A percentile compares a stretch with the other conserved stretches of the same genome.
These are phyloP conservation scores for Danio aesculapii DNA, from an alignment of 2,797 vertebrate species.

Conservation along the genomic window DNA sequence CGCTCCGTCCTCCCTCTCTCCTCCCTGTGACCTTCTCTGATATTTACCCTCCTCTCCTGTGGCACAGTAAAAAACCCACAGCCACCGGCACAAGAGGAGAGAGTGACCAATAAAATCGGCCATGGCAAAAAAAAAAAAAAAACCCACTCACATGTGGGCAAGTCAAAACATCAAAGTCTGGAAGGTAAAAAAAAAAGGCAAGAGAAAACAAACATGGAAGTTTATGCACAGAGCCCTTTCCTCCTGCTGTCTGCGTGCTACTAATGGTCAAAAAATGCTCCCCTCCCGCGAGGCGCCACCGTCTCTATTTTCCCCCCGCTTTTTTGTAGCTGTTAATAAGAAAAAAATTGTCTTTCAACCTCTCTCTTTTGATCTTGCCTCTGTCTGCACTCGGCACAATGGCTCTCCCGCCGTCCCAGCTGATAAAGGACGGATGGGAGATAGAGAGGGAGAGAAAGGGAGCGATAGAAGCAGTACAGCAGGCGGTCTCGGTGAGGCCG, in stretches of 20 bases:
- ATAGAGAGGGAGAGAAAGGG: constrained; percentile 37
- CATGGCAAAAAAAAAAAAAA: constrained; percentile 46
- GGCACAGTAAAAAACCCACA: constrained; percentile 65
- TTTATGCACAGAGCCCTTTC: constrained; percentile 37
- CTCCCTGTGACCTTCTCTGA: constrained; percentile 81
- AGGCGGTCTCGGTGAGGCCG: constrained; percentile 19
- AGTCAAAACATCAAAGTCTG: constrained; percentile 29
- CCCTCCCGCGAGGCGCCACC: constrained; percentile 62
- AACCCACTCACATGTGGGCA: neutral
- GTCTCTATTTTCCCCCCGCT: constrained; percentile 63
- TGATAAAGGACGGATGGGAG: constrained; percentile 60
- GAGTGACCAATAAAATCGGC: constrained; percentile 54
- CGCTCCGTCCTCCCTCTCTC: constrained; percentile 46
- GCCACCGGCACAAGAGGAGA: constrained; percentile 24
- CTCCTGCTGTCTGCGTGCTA: constrained; percentile 37
- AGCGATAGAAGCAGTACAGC: constrained; percentile 44
- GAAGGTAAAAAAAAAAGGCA: constrained; percentile 58
- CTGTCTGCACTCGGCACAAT: constrained; percentile 72
- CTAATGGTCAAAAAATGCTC: constrained; percentile 70
- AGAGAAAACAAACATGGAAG: constrained; percentile 67
- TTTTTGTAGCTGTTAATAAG: constrained; percentile 75
- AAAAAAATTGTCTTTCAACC: constrained; percentile 72
- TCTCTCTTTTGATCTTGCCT: constrained; percentile 70
- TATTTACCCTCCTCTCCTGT: constrained; percentile 82
- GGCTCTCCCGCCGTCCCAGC: constrained; percentile 72